Evolutionary conservation across 2,113 vertebrate genomes (phyloP), one percentile per base, ranked within the genome.

Genomic region (Epinephelus cyanopodus): DNA sequence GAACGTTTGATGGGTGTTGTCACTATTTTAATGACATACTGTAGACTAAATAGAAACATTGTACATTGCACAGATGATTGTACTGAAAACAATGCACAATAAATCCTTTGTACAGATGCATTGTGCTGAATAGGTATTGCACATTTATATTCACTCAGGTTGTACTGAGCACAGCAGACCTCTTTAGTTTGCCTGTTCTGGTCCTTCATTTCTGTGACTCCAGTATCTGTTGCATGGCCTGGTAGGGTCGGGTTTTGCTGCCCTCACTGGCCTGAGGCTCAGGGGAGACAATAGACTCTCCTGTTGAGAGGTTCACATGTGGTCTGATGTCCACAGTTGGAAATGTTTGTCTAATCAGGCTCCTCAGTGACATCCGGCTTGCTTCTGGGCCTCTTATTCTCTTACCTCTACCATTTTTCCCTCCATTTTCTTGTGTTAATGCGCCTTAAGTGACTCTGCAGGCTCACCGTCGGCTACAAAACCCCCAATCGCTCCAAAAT

Each of bases 271-370:
- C 74, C 77, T 3, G 1, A 21, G 68, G 65, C 79, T 89, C 52
- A 57, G 21, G 23, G 15, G 52, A 84, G 76, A 92, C 75, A 86
- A 91, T 85, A 82, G 77, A 58, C 69, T 75, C 81, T 77, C 66
- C 81, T 78, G 75, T 84, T 54, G 45, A 66, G 47, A 84, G 87
- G 79, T 83, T 87, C n/a, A 53, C 52, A 68, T 64, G 48, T 48
- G 54, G 74, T 50, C 76, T 53, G 27, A 47, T 60, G 57, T 60
- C 52, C n/a, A 39, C 65, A 9, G 27, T 52, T 72, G 63, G 67
- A 56, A 82, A 60, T 17, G 12, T 63, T 58, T 27, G 29, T 17
- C 58, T 42, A 25, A 42, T 74, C 70, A 29, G 37, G 54, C 56
- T 76, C 65, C n/a, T 65, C 13, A 3, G 29, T 29, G 42, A 54